A percentile compares a stretch with the other conserved stretches of the same genome.
Conservation (phyloP, 2,888 invertebrate genomes). For the Cataglyphis altisquamis region DNA sequence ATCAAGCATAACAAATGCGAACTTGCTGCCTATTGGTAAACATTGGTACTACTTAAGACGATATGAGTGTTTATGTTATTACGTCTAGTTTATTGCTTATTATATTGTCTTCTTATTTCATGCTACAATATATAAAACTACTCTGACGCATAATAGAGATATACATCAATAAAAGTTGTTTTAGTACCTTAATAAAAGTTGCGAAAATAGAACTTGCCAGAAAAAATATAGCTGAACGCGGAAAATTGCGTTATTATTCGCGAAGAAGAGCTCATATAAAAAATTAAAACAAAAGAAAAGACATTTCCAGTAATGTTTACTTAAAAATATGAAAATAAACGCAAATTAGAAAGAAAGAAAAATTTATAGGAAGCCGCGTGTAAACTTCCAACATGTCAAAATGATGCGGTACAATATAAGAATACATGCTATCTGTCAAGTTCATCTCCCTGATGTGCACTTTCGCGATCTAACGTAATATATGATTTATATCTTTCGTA, state of each 20-base stretch:
- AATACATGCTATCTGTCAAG: constrained; percentile 15
- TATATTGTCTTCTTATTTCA: constrained; percentile 7
- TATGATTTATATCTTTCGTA: constrained; percentile 20
- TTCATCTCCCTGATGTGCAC: neutral
- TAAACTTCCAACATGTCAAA: constrained; percentile 16
- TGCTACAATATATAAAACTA: neutral
- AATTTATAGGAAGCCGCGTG: neutral
- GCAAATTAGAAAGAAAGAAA: constrained; percentile 13
- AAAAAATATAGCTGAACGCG: neutral
- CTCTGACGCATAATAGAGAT: constrained; percentile 1
- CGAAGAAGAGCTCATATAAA: neutral
- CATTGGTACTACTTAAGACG: constrained; percentile 25
- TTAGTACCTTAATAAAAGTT: constrained; percentile 28
- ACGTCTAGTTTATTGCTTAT: constrained; percentile 7
- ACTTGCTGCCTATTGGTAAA: neutral
- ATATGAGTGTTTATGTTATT: neutral
- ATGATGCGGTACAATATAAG: constrained; percentile 16
- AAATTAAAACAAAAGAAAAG: constrained; percentile 13
- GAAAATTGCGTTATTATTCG: constrained; percentile 18
- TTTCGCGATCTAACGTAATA: neutral
- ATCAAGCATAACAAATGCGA: neutral
- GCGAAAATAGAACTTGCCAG: neutral
- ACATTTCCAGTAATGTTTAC: constrained; percentile 19
- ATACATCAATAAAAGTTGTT: neutral
- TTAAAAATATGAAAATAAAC: constrained; percentile 3